Evolutionary conservation across 2,113 vertebrate species (phyloP), one percentile per base, ranked within the genome.

Genomic region (Oriolus oriolus): DNA sequence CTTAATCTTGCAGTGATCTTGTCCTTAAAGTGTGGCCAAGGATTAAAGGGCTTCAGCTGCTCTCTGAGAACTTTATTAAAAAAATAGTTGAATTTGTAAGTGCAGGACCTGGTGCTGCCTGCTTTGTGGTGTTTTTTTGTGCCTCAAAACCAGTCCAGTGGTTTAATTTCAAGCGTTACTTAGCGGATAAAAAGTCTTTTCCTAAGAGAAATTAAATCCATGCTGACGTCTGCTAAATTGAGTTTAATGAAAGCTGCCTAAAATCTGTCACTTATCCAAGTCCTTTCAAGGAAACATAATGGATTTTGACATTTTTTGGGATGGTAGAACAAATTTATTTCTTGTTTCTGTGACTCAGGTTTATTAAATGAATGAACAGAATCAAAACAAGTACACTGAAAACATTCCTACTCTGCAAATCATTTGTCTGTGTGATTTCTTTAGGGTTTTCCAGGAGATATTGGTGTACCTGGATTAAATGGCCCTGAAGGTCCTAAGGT

Each of bases 391-490:
- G 56, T 77, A 19, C 28, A 37, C 7, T 63, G 47, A 81, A 90
- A 90, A 70, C 15, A 37, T 86, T 90, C 70, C 64, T 87, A 37
- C 18, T 21, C 27, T 71, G 31, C 64, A 83, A 84, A 73, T 84
- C 4, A 77, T 74, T 91, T 84, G 30, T 84, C 70, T 87, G 19
- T 93, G 14, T 95, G 75, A 69, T 89, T 84, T 97, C 73, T 84
- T 63, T 93, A 99, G 99, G 99, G 99, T 54, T 99, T 99, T 98
- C 99, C 99, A 68, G 99, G 99, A 89, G 99, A 99, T 96, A 99
- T 99, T 95, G 99, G 99, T 45, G 82, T 98, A 71, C 99, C 99
- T 93, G 99, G 99, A 76, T 98, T 98, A 27, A 99, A 99, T 39
- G 99, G 99, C 82, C 99, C 98, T 61, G 98, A 98, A 94, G 99